Percentiles rank a stretch among this genome's conserved stretches.
phyloP scores from a whole-genome alignment of 2,113 vertebrate species.

The Pachypanchax playfairii region DNA sequence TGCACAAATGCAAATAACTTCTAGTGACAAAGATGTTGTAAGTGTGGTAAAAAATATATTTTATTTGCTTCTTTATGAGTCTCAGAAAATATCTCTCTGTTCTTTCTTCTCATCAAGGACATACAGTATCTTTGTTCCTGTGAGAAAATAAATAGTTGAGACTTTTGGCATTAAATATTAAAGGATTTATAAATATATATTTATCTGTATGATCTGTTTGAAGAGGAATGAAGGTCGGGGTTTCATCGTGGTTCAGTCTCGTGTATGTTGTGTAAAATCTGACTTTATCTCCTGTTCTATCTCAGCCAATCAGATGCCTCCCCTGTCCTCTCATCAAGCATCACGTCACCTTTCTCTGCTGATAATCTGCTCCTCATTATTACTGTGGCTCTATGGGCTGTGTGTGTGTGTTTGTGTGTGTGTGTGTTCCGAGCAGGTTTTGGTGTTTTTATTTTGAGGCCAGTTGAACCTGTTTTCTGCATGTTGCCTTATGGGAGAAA shows the following conservation, averaged over 20 bases:
- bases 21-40: too few relatives aligned
- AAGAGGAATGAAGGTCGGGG: neutral
- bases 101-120: too few relatives aligned
- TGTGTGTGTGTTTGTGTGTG: constrained; percentile 5
- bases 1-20: neutral
- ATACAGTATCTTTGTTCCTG: too few relatives aligned
- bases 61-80: too few relatives aligned
- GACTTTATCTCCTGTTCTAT: too few relatives aligned
- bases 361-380: constrained; percentile 25
- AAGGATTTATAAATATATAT: neutral
- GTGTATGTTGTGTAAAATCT: too few relatives aligned
- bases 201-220: too few relatives aligned
- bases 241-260: constrained; percentile 17
- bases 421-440: constrained; percentile 36
- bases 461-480: constrained; percentile 73
- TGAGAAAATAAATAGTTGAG: too few relatives aligned
- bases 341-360: constrained; percentile 17
- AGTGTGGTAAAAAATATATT: too few relatives aligned
- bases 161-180: neutral
- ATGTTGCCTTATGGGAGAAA: constrained; percentile 76
- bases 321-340: constrained; percentile 25
- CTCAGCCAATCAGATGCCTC: constrained; percentile 45
- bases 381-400: constrained; percentile 8
- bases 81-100: too few relatives aligned
- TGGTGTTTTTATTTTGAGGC: constrained; percentile 70